A percentile compares a stretch with the other conserved stretches of the same genome.
phyloP scores from a whole-genome alignment of 1,140 invertebrate genomes.

The Brachionus rubens region DNA sequence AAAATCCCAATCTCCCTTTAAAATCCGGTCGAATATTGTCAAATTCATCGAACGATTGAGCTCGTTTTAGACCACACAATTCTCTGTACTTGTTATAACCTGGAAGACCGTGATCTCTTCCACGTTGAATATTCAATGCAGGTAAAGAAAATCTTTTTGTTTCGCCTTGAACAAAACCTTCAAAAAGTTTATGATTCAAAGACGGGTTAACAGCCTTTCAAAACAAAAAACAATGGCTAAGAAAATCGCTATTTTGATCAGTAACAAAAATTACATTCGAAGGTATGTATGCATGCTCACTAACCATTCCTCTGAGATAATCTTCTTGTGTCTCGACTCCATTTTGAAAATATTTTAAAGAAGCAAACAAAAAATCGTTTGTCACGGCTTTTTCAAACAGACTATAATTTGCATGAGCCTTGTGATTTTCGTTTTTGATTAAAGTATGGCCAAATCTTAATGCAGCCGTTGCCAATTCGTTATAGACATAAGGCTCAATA shows the following conservation, averaged over 20 bases:
- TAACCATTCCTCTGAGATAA: slow-evolving; percentile 21
- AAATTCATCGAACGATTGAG: slow-evolving; percentile 48
- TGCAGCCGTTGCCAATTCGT: slow-evolving; percentile 39
- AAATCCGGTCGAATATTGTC: slow-evolving; percentile 5
- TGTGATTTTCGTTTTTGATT: not conserved
- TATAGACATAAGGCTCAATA: slow-evolving; percentile 73
- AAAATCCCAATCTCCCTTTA: not conserved
- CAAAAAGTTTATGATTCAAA: not conserved
- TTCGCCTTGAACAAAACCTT: not conserved
- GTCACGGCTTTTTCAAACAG: not conserved
- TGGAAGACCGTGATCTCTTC: slow-evolving; percentile 55
- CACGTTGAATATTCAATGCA: slow-evolving; percentile 86
- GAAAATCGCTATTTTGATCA: slow-evolving; percentile 56
- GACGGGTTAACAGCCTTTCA: not conserved
- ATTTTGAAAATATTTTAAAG: slow-evolving; percentile 8
- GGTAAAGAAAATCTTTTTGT: slow-evolving; percentile 65
- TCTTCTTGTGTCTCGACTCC: slow-evolving; percentile 21
- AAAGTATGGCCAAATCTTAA: slow-evolving; percentile 62
- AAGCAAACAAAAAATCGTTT: not conserved
- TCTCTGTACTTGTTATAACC: slow-evolving; percentile 47
- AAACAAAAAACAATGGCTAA: slow-evolving; percentile 56
- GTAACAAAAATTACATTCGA: slow-evolving; percentile 66
- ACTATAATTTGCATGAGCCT: not conserved
- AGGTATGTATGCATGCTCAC: not conserved
- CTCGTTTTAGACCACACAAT: slow-evolving; percentile 48